A percentile compares a stretch with the other conserved stretches of the same genome.
These are phyloP conservation scores for Atrina japonica DNA, from an alignment of 2,888 invertebrate species.

Conservation along the genomic window DNA sequence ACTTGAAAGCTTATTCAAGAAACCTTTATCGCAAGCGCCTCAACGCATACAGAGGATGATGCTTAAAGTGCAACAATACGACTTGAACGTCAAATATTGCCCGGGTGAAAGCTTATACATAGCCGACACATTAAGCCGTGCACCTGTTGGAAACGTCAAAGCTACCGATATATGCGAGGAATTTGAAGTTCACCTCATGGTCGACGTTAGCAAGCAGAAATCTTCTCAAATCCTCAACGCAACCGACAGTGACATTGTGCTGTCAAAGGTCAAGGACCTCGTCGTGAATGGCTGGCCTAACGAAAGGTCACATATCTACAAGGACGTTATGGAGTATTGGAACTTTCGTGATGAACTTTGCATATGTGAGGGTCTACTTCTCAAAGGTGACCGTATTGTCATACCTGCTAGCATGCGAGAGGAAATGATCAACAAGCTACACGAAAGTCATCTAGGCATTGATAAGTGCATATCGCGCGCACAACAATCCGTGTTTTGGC, in stretches of 20 bases:
- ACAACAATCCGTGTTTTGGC: constrained; percentile 41
- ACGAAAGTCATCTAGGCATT: constrained; percentile 38
- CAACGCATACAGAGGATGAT: constrained; percentile 44
- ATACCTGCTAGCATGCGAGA: constrained; percentile 38
- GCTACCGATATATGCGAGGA: neutral
- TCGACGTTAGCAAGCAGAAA: constrained; percentile 26
- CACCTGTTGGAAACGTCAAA: neutral
- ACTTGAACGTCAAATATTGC: constrained; percentile 33
- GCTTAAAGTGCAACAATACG: constrained; percentile 37
- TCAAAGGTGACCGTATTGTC: constrained; percentile 37
- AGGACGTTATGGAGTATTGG: constrained; percentile 15
- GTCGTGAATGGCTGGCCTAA: constrained; percentile 46
- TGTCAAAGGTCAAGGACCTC: constrained; percentile 28
- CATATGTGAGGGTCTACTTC: constrained; percentile 36
- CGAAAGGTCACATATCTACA: neutral
- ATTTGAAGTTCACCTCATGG: constrained; percentile 20
- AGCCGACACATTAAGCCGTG: constrained; percentile 44
- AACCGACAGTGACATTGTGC: constrained; percentile 33
- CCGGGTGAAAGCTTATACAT: constrained; percentile 36
- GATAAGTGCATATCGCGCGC: constrained; percentile 39
- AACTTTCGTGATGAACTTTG: constrained; percentile 43
- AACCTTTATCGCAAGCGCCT: constrained; percentile 38
- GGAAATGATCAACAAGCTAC: constrained; percentile 28
- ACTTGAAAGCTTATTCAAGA: constrained; percentile 37
- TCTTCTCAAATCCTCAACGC: constrained; percentile 14